Base-by-base conservation (phyloP, 1,140 invertebrate species). In the Maconellicoccus hirsutus region DNA sequence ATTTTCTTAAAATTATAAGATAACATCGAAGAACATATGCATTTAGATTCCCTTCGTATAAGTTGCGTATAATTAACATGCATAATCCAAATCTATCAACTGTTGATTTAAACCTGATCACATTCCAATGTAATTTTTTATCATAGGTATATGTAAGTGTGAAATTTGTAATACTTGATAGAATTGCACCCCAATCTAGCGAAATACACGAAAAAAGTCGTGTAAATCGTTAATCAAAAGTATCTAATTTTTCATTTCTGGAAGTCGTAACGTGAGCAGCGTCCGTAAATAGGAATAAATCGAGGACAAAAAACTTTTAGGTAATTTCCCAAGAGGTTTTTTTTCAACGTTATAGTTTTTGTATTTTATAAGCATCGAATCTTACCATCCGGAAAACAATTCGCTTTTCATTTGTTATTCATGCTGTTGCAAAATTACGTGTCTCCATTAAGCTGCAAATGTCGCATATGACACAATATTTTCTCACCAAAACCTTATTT, bases 301-400 rank as follows among this genome's bases (percentile, higher is more conserved):
- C 42, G 42, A 52, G 42, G 42, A 52, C 42, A 52, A 52, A 52
- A 52, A 52, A 52, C 42, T 52, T 52, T 52, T 52, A 52, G 42
- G 42, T 52, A 52, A 52, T 52, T 52, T 52, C 42, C 42, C 42
- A 52, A 52, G 42, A 52, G 42, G 42, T 52, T 52, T 52, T 52
- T 38, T 52, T 52, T 52, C 42, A 52, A 19, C 16, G 42, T 52
- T 52, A 52, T 52, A 52, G 42, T 52, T 8, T 52, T 52, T 8
- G 42, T 52, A 52, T 52, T 52, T 52, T 52, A 52, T 52, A 52
- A 52, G 42, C 42, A 52, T 52, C 42, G 42, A 52, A 52, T 52
- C 42, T 52, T 52, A 52, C 42, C 42, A 52, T 52, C 42, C 42
- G 42, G 42, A 52, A 52, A 52, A 52, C 42, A 52, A 52, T 52